These are phyloP conservation scores for Epistrophella euchroma DNA, from an alignment of 2,888 invertebrate species.

Conservation along the genomic window DNA sequence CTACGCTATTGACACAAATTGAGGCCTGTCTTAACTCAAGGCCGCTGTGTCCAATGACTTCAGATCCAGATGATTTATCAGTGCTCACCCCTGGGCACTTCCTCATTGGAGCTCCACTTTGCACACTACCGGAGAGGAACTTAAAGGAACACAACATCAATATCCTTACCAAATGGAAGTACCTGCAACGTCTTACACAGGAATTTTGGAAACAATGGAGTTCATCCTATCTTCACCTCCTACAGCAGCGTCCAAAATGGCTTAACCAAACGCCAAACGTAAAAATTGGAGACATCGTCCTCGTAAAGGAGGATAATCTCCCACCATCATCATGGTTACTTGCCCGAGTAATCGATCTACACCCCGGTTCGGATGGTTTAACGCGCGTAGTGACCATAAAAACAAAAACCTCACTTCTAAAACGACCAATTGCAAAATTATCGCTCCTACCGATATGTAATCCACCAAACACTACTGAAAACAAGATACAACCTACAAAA, in stretches of 20 bases:
- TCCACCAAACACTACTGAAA: background rate
- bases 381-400: no score
- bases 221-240: no score
- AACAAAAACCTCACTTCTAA: background rate
- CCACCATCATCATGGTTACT: no score
- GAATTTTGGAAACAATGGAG: constrained; percentile 67
- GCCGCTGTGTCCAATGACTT: background rate
- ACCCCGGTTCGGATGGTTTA: no score
- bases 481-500: background rate
- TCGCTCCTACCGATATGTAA: background rate
- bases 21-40: background rate
- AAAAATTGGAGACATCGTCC: no score
- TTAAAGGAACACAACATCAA: constrained; percentile 1
- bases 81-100: no score
- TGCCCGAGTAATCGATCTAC: no score
- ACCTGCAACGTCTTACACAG: constrained; percentile 40
- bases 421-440: constrained; percentile 17
- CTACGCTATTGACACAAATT: background rate
- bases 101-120: background rate
- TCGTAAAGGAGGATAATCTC: no score
- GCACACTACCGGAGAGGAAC: constrained; percentile 20
- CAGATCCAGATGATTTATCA: no score
- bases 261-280: no score
- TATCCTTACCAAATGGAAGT: constrained; percentile 9
- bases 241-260: no score